A percentile compares a stretch with the other conserved stretches of the same genome.
Conservation (phyloP, 2,888 invertebrate species). For the Cryptophagus acutangulus region DNA sequence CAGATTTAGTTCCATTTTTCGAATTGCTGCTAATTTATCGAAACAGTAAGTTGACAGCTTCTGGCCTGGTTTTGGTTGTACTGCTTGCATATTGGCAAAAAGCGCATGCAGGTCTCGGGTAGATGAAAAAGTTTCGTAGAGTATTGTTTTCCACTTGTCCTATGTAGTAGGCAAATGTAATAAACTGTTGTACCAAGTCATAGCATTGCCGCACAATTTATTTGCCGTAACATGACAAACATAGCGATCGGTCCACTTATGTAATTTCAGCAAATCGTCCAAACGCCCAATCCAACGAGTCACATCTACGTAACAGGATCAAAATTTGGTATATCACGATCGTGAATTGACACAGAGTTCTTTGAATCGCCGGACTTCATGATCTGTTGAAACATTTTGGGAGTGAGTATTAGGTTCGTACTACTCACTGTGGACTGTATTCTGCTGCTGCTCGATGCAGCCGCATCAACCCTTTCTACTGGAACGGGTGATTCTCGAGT, state of each 20-base stretch:
- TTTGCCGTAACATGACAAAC: not conserved
- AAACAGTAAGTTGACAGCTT: not conserved
- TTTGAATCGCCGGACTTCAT: too few relatives aligned
- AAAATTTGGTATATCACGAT: too few relatives aligned
- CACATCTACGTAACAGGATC: too few relatives aligned
- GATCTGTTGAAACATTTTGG: too few relatives aligned
- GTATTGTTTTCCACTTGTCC: conserved; percentile 1
- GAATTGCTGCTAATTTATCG: conserved; percentile 4
- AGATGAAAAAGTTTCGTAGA: not conserved
- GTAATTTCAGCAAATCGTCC: not conserved
- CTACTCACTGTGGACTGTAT: too few relatives aligned
- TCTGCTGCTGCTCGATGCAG: too few relatives aligned
- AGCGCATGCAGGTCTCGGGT: not conserved
- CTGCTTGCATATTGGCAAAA: not conserved
- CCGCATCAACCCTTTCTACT: too few relatives aligned
- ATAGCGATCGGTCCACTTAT: not conserved
- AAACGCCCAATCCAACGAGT: not conserved
- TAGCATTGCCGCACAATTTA: not conserved
- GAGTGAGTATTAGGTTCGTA: too few relatives aligned
- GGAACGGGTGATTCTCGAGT: too few relatives aligned
- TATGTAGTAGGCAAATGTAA: not conserved
- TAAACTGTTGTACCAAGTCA: not conserved
- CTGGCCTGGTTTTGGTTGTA: not conserved
- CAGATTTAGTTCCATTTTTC: not conserved
- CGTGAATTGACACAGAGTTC: too few relatives aligned